A percentile compares a stretch with the other conserved stretches of the same genome.
Evolutionary conservation across 37 sponge, comb jelly and placozoan species (phyloP).

Genomic region (Corticium candelabrum): DNA sequence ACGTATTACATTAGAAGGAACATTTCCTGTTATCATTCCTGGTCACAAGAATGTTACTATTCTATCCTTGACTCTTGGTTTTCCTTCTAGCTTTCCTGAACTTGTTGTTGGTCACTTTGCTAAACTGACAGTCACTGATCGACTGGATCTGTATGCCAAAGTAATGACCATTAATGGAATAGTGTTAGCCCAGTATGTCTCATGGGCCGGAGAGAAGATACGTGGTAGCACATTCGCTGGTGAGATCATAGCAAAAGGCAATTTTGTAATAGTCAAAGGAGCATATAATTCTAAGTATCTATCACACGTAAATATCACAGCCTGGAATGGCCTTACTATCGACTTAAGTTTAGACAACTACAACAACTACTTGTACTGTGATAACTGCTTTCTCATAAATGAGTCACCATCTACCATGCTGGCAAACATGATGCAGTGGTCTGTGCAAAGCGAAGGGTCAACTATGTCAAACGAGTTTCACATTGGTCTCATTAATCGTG

Average conservation of each 20-base stretch:
- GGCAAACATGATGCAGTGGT: background rate
- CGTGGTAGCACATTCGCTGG: background rate
- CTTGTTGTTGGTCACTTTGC: constrained; percentile 9
- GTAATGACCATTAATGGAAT: background rate
- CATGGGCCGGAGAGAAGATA: background rate
- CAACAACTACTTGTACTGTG: background rate
- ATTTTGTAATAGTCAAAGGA: background rate
- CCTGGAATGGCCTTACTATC: background rate
- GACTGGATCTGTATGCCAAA: background rate
- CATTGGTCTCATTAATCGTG: background rate
- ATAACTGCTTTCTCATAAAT: background rate
- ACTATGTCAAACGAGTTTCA: background rate
- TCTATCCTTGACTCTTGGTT: background rate
- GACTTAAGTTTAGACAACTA: background rate
- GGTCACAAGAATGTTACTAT: background rate
- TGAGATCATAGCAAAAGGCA: background rate
- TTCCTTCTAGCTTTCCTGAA: background rate
- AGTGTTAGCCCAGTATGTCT: background rate
- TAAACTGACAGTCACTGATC: background rate
- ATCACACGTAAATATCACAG: background rate
- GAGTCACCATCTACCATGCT: background rate
- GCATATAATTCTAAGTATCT: background rate
- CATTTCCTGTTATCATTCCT: background rate
- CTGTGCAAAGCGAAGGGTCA: background rate
- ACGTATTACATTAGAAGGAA: background rate